Evolutionary conservation across 2,888 invertebrate species (phyloP).

Genomic region (Drosophila melanosoma): DNA sequence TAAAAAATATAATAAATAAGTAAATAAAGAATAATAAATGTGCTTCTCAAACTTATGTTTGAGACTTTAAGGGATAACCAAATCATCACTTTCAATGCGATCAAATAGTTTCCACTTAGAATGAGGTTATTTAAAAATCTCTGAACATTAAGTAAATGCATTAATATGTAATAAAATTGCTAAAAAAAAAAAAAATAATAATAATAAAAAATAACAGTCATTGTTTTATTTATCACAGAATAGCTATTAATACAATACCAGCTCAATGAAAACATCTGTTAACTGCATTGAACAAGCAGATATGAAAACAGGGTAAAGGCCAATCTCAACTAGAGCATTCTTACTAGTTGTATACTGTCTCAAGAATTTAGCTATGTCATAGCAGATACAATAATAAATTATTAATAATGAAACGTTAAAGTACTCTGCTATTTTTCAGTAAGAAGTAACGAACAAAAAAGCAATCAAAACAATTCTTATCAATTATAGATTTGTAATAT

Average conservation of each 20-base stretch:
- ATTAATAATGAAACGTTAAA: too few species aligned
- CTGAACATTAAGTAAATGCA: background rate
- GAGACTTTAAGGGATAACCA: background rate
- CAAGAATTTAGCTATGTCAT: constrained; percentile 1
- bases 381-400: constrained; percentile 2
- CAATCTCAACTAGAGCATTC: background rate
- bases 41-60: background rate
- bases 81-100: background rate
- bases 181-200: background rate
- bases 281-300: background rate
- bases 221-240: background rate
- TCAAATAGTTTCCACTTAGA: background rate
- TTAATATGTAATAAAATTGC: background rate
- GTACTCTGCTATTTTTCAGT: background rate
- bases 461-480: background rate
- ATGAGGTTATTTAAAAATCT: background rate
- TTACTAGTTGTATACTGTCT: background rate
- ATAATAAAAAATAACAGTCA: background rate
- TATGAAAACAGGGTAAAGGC: background rate
- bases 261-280: background rate
- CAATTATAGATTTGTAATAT: background rate
- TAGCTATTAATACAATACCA: too few species aligned
- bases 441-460: background rate
- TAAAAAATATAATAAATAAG: background rate
- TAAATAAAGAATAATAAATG: background rate